phyloP scores from a whole-genome alignment of 2,888 invertebrate species.

The Autographa pulchrina region DNA sequence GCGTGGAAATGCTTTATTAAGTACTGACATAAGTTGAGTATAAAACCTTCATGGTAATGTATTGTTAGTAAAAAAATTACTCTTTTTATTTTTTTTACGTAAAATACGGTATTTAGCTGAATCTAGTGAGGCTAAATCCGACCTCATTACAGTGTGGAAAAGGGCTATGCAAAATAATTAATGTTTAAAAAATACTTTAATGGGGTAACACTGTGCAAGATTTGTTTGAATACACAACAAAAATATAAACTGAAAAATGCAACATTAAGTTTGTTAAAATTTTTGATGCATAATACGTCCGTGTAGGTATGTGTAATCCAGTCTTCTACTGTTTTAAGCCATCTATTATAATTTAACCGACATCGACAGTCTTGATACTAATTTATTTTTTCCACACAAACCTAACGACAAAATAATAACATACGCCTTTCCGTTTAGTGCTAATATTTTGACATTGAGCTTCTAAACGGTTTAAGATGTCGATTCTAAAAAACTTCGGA shows the following conservation, averaged over 20 bases:
- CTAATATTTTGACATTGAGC: conserved; percentile 53
- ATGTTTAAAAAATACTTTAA: too few relatives aligned
- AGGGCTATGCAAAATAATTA: background rate
- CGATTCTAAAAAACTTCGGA: conserved; percentile 31
- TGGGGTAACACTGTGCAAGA: too few relatives aligned
- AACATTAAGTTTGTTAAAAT: too few relatives aligned
- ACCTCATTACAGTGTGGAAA: background rate
- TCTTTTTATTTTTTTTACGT: background rate
- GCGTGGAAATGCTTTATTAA: conserved; percentile 18
- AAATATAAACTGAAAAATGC: too few relatives aligned
- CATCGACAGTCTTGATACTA: conserved; percentile 27
- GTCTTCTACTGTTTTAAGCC: too few relatives aligned
- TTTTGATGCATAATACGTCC: too few relatives aligned
- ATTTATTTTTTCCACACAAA: conserved; percentile 37
- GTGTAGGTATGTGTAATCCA: too few relatives aligned
- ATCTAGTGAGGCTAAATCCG: background rate
- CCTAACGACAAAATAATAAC: conserved; percentile 55
- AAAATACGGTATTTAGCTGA: background rate
- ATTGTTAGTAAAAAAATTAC: background rate
- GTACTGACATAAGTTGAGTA: background rate
- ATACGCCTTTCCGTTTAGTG: conserved; percentile 29
- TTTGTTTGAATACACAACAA: too few relatives aligned
- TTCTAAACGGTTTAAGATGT: conserved; percentile 21
- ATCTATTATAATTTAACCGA: conserved; percentile 22
- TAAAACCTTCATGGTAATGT: background rate